phyloP scores from a whole-genome alignment of 2,888 invertebrate genomes.

The Drosophila stalkeri region DNA sequence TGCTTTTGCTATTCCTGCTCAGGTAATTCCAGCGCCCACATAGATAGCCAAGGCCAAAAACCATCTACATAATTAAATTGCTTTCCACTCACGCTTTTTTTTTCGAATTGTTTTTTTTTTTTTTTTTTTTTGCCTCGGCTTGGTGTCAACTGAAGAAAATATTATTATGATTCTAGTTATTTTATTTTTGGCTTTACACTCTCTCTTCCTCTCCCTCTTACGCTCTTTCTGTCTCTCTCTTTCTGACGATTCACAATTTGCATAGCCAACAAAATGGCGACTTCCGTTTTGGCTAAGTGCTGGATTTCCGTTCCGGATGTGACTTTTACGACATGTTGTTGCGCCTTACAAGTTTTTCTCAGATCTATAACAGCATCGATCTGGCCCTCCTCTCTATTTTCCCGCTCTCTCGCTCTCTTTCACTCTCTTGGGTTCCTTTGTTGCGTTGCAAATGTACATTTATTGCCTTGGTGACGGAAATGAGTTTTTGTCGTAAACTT shows the following conservation, averaged over 20 bases:
- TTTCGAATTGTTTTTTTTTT: constrained; percentile 16
- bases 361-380: constrained; percentile 51
- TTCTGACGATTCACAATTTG: constrained; percentile 38
- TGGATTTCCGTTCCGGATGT: constrained; percentile 65
- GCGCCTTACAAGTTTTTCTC: constrained; percentile 19
- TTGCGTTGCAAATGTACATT: constrained; percentile 56
- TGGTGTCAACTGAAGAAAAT: constrained; percentile 66
- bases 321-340: constrained; percentile 43
- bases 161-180: constrained; percentile 35
- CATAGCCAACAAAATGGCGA: constrained; percentile 65
- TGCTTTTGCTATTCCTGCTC: constrained; percentile 9
- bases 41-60: constrained; percentile 41
- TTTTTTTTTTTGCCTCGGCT: constrained; percentile 16
- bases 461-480: constrained; percentile 77
- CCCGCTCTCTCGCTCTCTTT: background rate
- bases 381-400: constrained; percentile 4
- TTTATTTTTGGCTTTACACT: background rate
- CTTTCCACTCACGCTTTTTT: constrained; percentile 41
- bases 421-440: background rate
- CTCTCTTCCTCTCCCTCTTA: background rate
- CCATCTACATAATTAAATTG: constrained; percentile 78
- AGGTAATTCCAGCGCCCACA: constrained; percentile 58
- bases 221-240: background rate
- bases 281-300: constrained; percentile 71
- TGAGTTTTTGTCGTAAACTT: constrained; percentile 81